phyloP scores from a whole-genome alignment of 2,113 vertebrate species.

The Sisor rabdophorus region DNA sequence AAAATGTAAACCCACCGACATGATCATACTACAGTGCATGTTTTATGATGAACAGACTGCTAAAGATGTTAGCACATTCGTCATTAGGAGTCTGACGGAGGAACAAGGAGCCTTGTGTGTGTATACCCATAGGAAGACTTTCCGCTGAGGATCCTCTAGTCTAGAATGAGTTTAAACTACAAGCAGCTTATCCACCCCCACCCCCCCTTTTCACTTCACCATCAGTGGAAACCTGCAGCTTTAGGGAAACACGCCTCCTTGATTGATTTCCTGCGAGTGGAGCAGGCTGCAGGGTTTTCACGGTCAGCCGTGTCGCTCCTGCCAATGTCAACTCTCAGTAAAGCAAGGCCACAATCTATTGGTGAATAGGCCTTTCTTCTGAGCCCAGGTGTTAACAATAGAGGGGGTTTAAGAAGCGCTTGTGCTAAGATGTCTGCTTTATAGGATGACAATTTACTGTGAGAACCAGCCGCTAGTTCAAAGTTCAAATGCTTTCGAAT shows the following conservation, averaged over 20 bases:
- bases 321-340: conserved; percentile 73
- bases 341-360: conserved; percentile 66
- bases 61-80: conserved; percentile 23
- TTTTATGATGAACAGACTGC: conserved; percentile 27
- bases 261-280: conserved; percentile 68
- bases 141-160: conserved; percentile 38
- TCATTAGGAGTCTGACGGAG: conserved; percentile 32
- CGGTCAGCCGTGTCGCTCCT: conserved; percentile 64
- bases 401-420: conserved; percentile 71
- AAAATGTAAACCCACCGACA: neutral
- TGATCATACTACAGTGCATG: conserved; percentile 40
- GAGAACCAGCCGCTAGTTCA: conserved; percentile 56
- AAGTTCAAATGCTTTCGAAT: conserved; percentile 40
- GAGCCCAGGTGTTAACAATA: conserved; percentile 77
- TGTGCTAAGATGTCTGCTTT: conserved; percentile 62
- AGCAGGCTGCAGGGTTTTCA: conserved; percentile 61
- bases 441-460: conserved; percentile 61
- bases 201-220: neutral
- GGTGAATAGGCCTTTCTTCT: conserved; percentile 70
- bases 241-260: conserved; percentile 58
- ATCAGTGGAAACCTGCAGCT: conserved; percentile 50
- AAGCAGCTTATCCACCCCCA: conserved; percentile 42
- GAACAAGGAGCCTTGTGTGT: conserved; percentile 30
- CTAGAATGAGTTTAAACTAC: conserved; percentile 44
- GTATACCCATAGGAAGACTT: conserved; percentile 24